phyloP scores from a whole-genome alignment of 2,888 invertebrate species.

The Zootermopsis nevadensis region DNA sequence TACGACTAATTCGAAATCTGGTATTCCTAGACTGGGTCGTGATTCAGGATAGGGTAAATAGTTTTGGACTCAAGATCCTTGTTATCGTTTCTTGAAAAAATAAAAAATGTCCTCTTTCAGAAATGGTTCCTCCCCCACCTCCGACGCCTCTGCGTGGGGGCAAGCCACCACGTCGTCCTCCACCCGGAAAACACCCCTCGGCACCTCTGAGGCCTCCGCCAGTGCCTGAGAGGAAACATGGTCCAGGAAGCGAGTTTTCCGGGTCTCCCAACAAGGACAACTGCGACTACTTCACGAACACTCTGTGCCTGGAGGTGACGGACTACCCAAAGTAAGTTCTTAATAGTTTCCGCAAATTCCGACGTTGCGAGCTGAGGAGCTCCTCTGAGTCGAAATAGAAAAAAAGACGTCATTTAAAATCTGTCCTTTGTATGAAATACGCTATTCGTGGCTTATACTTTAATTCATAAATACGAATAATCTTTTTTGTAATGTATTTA shows the following conservation, averaged over 20 bases:
- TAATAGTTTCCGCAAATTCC: too few species aligned
- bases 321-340: slow-evolving; percentile 82
- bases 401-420: too few species aligned
- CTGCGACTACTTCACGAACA: slow-evolving; percentile 69
- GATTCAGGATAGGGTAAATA: too few species aligned
- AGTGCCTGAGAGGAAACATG: neutral
- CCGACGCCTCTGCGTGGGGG: slow-evolving; percentile 2
- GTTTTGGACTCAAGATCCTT: too few species aligned
- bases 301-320: slow-evolving; percentile 76
- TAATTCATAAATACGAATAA: too few species aligned
- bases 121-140: slow-evolving; percentile 31
- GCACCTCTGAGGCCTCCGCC: slow-evolving; percentile 10
- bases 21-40: too few species aligned
- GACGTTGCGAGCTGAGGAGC: too few species aligned
- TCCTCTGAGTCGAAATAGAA: too few species aligned
- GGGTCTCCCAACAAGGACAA: neutral
- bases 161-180: slow-evolving; percentile 1
- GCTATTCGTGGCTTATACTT: too few species aligned
- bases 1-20: too few species aligned
- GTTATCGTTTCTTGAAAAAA: neutral
- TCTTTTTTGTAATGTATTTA: too few species aligned
- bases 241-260: neutral
- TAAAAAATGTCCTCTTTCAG: neutral
- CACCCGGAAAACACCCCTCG: neutral
- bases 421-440: too few species aligned